These are phyloP conservation scores for Leptoteleia sp. DNA, from an alignment of 1,140 invertebrate genomes.

Conservation along the genomic window DNA sequence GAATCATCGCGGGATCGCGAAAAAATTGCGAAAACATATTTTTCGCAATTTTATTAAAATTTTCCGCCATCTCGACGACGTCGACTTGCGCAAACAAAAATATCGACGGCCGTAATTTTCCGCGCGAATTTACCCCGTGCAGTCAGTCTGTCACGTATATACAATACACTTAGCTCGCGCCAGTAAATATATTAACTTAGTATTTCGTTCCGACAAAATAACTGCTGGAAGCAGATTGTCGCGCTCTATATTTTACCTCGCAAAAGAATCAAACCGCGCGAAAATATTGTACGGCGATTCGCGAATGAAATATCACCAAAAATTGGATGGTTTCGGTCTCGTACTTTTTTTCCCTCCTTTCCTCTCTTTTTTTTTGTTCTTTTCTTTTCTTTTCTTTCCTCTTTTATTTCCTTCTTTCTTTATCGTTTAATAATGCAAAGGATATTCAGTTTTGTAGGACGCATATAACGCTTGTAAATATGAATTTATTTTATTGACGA, in stretches of 20 bases:
- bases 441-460: too few relatives aligned
- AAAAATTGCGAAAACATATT: conserved; percentile 43
- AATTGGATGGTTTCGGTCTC: too few relatives aligned
- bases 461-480: too few relatives aligned
- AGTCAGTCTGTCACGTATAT: conserved; percentile 1
- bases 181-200: conserved; percentile 40
- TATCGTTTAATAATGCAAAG: too few relatives aligned
- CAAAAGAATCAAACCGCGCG: conserved; percentile 21
- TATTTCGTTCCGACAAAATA: conserved; percentile 17
- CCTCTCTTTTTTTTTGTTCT: too few relatives aligned
- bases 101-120: conserved; percentile 41
- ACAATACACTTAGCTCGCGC: conserved; percentile 29
- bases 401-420: too few relatives aligned
- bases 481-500: too few relatives aligned
- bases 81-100: conserved; percentile 42
- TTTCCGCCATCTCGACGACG: conserved; percentile 2
- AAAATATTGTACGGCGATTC: too few relatives aligned
- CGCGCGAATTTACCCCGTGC: conserved; percentile 20
- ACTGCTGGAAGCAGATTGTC: conserved; percentile 21
- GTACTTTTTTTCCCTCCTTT: too few relatives aligned
- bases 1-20: conserved; percentile 15
- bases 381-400: too few relatives aligned
- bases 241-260: conserved; percentile 9
- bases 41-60: conserved; percentile 47
- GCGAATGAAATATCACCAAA: too few relatives aligned